Evolutionary conservation across 2,113 vertebrate species (phyloP).

Genomic region (Sitta europaea): DNA sequence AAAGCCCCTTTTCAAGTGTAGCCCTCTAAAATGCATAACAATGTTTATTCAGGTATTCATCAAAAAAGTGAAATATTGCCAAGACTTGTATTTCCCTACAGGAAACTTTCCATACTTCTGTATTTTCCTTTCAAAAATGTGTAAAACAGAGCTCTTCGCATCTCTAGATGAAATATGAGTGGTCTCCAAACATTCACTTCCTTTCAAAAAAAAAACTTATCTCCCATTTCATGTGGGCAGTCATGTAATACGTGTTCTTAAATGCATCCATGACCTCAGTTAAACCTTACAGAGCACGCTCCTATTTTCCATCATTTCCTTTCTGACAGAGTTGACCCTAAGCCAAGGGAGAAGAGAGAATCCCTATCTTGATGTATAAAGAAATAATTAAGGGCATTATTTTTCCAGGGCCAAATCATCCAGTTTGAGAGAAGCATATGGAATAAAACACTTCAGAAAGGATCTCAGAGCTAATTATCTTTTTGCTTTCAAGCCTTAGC

Average conservation of each 20-base stretch:
- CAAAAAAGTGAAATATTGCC: not conserved
- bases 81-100: not conserved
- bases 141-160: not conserved
- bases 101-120: not conserved
- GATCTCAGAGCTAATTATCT: not conserved
- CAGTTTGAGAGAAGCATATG: not conserved
- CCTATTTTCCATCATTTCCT: not conserved
- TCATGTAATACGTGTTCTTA: not conserved
- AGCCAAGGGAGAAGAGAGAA: slow-evolving; percentile 3
- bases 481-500: not conserved
- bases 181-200: not conserved
- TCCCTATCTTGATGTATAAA: not conserved
- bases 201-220: not conserved
- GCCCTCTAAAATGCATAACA: not conserved
- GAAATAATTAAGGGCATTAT: not conserved
- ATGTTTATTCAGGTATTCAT: not conserved
- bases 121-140: not conserved
- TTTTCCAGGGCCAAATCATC: not conserved
- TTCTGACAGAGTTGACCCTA: not conserved
- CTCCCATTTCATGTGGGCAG: not conserved
- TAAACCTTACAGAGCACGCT: not conserved
- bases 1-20: not conserved
- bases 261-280: not conserved
- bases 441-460: not conserved
- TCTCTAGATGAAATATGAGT: not conserved